Evolutionary conservation across 2,797 vertebrate species (phyloP), one percentile per base, ranked within the genome.

Genomic region (Morus bassanus): DNA sequence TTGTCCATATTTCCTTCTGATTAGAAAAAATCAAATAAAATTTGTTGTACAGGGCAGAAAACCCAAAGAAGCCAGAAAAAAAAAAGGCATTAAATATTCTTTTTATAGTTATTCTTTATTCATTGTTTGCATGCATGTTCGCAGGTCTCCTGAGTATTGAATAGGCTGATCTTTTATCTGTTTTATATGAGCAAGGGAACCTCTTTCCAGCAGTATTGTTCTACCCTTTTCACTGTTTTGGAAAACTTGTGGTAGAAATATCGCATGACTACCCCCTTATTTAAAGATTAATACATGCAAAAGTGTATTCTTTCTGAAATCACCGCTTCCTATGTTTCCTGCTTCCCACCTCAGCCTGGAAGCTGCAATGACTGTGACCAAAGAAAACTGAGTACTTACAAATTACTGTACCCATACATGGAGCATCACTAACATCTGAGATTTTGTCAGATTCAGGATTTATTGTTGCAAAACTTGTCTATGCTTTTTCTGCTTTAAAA

Each of bases 1-100:
- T 94, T 81, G 65, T 88, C 68, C 28, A 2, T 92, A 91, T 96
- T 96, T 92, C 73, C 79, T 95, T 91, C 86, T 85, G 46, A 92
- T 93, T 69, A 94, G 59, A 75, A 89, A 84, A 85, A 95, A 46
- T 39, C 27, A 82, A 91, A 87, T 81, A 87, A 70, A 30, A 48
- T 80, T 46, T 85, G 10, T 61, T 96, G 89, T 78, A 72, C 46
- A 45, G 61, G n/a, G 43, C 30, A 65, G 46, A 82, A 90, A 88
- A 86, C 37, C 27, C 80, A 61, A 83, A 75, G 50, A 86, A 92
- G 15, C 5, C 9, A 76, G 31, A 48, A 61, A 68, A 43, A 68
- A 43, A 79, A 56, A 57, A 4, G 43, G 8, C 30, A 69, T 91
- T 69, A 69, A 37, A 18, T 73, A 17, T 54, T 76, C 43, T 91